These are phyloP conservation scores for Pholis gunnellus DNA, from an alignment of 2,113 vertebrate genomes.

Conservation along the genomic window DNA sequence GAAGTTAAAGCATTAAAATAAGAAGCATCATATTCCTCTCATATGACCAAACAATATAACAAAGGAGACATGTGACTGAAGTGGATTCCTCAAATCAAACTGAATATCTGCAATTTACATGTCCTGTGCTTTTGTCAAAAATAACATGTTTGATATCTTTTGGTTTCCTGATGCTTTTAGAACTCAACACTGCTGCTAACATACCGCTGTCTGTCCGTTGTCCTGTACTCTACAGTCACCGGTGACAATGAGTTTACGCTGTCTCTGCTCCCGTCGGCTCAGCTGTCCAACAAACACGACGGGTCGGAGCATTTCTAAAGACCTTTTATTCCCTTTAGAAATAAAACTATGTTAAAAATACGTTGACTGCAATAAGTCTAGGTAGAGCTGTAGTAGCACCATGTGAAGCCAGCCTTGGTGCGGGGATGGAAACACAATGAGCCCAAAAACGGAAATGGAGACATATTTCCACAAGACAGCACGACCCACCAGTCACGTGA, in stretches of 20 bases:
- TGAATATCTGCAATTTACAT: not conserved
- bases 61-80: not conserved
- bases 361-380: not conserved
- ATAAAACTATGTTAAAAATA: not conserved
- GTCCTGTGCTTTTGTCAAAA: not conserved
- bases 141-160: not conserved
- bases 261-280: not conserved
- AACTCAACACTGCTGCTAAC: not conserved
- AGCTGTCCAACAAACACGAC: too few species aligned
- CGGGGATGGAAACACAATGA: constrained; percentile 22
- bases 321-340: not conserved
- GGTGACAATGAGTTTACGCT: not conserved
- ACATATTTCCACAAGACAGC: constrained; percentile 41
- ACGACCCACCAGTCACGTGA: constrained; percentile 38
- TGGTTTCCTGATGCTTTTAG: not conserved
- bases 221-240: not conserved
- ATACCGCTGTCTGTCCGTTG: not conserved
- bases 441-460: constrained; percentile 38
- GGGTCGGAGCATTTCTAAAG: not conserved
- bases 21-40: not conserved
- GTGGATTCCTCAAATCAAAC: not conserved
- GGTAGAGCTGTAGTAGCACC: not conserved
- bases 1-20: not conserved
- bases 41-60: not conserved
- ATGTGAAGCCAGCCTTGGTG: constrained; percentile 18